Conservation (phyloP, 2,797 vertebrate genomes). For the Rhodeus uyekii region DNA sequence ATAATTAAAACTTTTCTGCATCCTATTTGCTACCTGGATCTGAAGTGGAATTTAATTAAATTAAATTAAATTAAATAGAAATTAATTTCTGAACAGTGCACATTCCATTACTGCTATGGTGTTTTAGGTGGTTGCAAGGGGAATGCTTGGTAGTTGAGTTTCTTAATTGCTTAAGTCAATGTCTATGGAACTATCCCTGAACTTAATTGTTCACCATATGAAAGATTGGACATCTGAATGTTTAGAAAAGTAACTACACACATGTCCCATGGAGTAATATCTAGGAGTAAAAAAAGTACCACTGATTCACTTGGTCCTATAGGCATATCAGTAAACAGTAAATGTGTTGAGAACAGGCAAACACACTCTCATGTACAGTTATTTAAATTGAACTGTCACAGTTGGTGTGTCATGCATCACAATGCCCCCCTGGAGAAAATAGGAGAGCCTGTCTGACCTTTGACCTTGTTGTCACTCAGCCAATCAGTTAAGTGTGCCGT, state of each 20-base stretch:
- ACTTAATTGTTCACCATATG: background rate
- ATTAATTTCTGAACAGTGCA: no score
- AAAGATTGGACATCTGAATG: background rate
- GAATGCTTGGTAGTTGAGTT: background rate
- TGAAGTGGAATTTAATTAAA: background rate
- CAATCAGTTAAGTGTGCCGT: constrained; percentile 34
- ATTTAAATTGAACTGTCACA: constrained; percentile 56
- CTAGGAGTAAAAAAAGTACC: background rate
- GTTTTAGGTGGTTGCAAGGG: background rate
- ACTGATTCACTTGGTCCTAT: constrained; percentile 18
- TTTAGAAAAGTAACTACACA: background rate
- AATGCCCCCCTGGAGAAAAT: constrained; percentile 56
- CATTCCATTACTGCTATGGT: background rate
- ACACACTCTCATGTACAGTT: constrained; percentile 44
- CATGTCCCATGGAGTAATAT: background rate
- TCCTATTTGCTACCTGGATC: background rate
- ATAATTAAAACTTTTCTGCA: background rate
- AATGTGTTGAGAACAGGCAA: constrained; percentile 1
- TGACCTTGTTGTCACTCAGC: constrained; percentile 51
- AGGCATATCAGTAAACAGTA: constrained; percentile 23
- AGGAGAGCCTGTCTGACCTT: constrained; percentile 67
- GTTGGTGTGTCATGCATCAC: constrained; percentile 65
- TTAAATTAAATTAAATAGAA: no score
- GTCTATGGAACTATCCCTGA: background rate
- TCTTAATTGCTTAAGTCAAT: background rate